Conservation (phyloP, 2,888 invertebrate genomes). For the Parnassius apollo region DNA sequence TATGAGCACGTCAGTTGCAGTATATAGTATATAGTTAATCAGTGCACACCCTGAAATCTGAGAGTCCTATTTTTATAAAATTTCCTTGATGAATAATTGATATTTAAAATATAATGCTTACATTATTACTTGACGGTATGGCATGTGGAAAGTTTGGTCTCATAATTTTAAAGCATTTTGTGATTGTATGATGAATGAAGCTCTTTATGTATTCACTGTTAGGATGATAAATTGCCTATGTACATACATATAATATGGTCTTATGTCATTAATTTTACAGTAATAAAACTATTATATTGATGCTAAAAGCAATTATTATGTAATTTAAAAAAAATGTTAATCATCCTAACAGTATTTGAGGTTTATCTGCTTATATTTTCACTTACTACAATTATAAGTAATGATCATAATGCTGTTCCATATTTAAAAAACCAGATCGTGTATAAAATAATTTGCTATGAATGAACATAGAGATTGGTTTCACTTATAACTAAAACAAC, state of each 20-base stretch:
- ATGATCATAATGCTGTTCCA: slow-evolving; percentile 55
- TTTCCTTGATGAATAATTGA: slow-evolving; percentile 19
- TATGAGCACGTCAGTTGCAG: slow-evolving; percentile 4
- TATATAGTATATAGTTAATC: slow-evolving; percentile 8
- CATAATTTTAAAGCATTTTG: slow-evolving; percentile 38
- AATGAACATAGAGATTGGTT: slow-evolving; percentile 43
- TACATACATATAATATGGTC: slow-evolving; percentile 1
- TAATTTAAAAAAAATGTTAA: slow-evolving; percentile 32
- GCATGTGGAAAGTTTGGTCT: slow-evolving; percentile 23
- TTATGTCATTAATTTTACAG: slow-evolving; percentile 1
- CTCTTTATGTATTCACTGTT: slow-evolving; percentile 59
- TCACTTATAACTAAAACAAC: slow-evolving; percentile 43
- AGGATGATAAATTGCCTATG: slow-evolving; percentile 52
- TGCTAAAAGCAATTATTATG: no score
- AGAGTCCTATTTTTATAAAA: slow-evolving; percentile 24
- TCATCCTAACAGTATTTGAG: slow-evolving; percentile 49
- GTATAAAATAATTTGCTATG: slow-evolving; percentile 54
- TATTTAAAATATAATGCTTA: slow-evolving; percentile 1
- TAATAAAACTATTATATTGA: no score
- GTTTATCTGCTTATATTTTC: slow-evolving; percentile 52
- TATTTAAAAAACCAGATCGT: slow-evolving; percentile 57
- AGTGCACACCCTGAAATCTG: slow-evolving; percentile 1
- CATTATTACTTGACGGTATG: slow-evolving; percentile 9
- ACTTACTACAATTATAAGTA: slow-evolving; percentile 50
- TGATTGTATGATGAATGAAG: slow-evolving; percentile 51